Conservation (phyloP, 1,140 invertebrate species). For the Pachyrhynchus sulphureomaculatus region DNA sequence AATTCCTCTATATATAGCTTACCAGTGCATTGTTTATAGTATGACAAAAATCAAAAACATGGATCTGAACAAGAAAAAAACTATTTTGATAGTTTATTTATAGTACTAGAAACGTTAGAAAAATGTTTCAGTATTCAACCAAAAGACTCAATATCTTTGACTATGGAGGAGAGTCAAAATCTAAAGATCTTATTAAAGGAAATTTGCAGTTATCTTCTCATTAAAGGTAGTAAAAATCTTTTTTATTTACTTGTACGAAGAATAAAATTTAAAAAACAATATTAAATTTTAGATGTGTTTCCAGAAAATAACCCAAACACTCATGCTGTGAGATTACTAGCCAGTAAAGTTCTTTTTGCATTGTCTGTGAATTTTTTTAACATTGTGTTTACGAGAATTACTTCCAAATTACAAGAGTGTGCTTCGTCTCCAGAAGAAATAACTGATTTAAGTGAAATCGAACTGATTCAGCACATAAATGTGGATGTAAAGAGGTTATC, state of each 20-base stretch:
- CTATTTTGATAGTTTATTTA: conserved; percentile 94
- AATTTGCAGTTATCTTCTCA: conserved; percentile 88
- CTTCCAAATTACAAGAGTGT: conserved; percentile 82
- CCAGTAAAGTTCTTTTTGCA: conserved; percentile 94
- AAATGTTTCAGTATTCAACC: conserved; percentile 91
- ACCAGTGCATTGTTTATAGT: conserved; percentile 55
- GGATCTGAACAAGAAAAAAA: conserved; percentile 84
- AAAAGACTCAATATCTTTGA: conserved; percentile 84
- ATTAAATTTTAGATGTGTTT: conserved; percentile 25
- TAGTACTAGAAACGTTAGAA: conserved; percentile 94
- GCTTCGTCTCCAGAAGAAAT: conserved; percentile 88
- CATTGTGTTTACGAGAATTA: conserved; percentile 94
- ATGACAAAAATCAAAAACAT: conserved; percentile 60
- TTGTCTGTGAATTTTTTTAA: conserved; percentile 95
- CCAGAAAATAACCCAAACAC: conserved; percentile 73
- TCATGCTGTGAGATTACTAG: conserved; percentile 79
- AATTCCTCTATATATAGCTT: too few relatives aligned
- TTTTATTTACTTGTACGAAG: too few relatives aligned
- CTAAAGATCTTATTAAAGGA: conserved; percentile 91
- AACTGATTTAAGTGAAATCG: conserved; percentile 93
- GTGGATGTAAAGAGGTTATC: conserved; percentile 84
- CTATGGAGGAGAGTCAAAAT: conserved; percentile 77
- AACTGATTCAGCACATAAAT: conserved; percentile 96
- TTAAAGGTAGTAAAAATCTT: conserved; percentile 25
- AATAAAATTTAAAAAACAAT: too few relatives aligned